Evolutionary conservation across 2,888 invertebrate species (phyloP), one percentile per base, ranked within the genome.

Genomic region (Diabrotica balteata): DNA sequence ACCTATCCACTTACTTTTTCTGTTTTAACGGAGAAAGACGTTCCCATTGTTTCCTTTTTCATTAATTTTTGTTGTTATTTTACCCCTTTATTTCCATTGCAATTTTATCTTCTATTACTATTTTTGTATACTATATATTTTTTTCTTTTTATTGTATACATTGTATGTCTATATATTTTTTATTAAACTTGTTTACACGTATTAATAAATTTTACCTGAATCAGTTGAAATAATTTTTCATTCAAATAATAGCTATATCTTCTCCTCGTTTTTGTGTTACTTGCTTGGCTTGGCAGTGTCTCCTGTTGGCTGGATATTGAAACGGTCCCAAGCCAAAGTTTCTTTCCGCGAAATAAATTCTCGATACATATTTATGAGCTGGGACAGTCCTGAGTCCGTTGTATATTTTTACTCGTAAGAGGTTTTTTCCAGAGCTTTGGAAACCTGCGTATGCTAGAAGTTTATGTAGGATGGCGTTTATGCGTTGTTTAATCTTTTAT

Each of bases 341-440:
- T 80, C 80, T 80, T 81, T 80, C 77, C 77, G 78, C 80, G 75
- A 78, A 79, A 80, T 81, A 80, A 78, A 81, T 81, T 80, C 66
- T 80, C 80, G 80, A 82, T 82, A 80, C 80, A 82, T 83, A 83
- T 83, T 83, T 81, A 82, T 83, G 81, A 83, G 80, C 47, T 68
- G 60, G 60, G 68, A 68, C 69, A 64, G 64, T 52, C 47, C 44
- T 59, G 44, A 10, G 47, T n/a, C 43, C 11, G 42, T 54, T 55
- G 52, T 66, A 66, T 66, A 66, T 67, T 66, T 57, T 49, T 57
- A 47, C n/a, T 44, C 7, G 11, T 51, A 52, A 51, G 47, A 63
- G 52, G 54, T 69, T 69, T 66, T 61, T 60, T 42, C 42, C 32
- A 53, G 42, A 54, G 57, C 52, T 63, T 49, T 47, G 53, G 43